These are phyloP conservation scores for Cabera pusaria DNA, from an alignment of 2,888 invertebrate species.

Conservation along the genomic window DNA sequence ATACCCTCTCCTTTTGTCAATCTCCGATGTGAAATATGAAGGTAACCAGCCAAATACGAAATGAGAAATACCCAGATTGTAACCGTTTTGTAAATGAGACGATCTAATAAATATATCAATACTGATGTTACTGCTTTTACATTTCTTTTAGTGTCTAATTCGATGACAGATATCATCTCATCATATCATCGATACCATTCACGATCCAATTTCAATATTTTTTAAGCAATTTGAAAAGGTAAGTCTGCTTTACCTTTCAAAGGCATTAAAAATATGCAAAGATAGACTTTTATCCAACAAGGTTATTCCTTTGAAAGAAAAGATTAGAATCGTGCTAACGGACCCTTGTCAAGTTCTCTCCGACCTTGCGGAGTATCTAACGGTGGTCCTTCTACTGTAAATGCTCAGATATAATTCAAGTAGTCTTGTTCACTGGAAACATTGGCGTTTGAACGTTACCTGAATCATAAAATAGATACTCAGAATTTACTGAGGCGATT, in stretches of 20 bases:
- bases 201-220: slow-evolving; percentile 9
- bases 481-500: slow-evolving; percentile 12
- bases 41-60: slow-evolving; percentile 25
- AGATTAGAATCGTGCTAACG: slow-evolving; percentile 43
- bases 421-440: slow-evolving; percentile 36
- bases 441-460: slow-evolving; percentile 33
- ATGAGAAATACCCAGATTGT: slow-evolving; percentile 19
- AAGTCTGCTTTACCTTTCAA: slow-evolving; percentile 7
- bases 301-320: slow-evolving; percentile 41
- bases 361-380: slow-evolving; percentile 28
- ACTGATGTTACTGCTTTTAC: slow-evolving; percentile 8
- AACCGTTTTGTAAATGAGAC: slow-evolving; percentile 28
- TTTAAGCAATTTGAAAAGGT: slow-evolving; percentile 7
- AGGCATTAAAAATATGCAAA: slow-evolving; percentile 13
- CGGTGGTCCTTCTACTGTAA: slow-evolving; percentile 39
- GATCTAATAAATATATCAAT: slow-evolving; percentile 29
- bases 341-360: slow-evolving; percentile 57
- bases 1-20: slow-evolving; percentile 34
- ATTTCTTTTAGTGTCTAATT: slow-evolving; percentile 9
- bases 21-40: slow-evolving; percentile 32
- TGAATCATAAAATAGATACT: slow-evolving; percentile 34
- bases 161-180: slow-evolving; percentile 10
- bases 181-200: no score
- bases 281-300: slow-evolving; percentile 17
- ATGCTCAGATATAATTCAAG: slow-evolving; percentile 41